phyloP scores from a whole-genome alignment of 2,888 invertebrate species.

The Tetropium fuscum region DNA sequence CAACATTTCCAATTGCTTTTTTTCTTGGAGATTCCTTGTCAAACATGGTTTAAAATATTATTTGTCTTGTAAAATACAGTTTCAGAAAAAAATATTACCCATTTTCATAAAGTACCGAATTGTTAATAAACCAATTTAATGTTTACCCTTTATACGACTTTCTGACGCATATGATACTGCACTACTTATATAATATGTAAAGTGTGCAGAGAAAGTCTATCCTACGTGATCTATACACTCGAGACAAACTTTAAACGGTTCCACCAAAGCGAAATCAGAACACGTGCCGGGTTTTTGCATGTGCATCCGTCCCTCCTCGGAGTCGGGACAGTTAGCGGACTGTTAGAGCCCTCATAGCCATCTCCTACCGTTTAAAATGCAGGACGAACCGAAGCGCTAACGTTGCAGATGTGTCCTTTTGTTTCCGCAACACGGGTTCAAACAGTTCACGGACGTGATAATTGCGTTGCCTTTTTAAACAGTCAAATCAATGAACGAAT shows the following conservation, averaged over 20 bases:
- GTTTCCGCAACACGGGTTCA: slow-evolving; percentile 5
- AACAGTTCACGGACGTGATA: slow-evolving; percentile 12
- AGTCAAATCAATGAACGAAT: neutral
- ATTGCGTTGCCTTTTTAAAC: slow-evolving; percentile 15
- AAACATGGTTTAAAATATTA: too few relatives aligned
- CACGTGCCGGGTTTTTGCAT: slow-evolving; percentile 24
- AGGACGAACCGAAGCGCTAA: neutral
- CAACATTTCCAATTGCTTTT: too few relatives aligned
- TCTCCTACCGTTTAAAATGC: slow-evolving; percentile 7
- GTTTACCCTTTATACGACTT: too few relatives aligned
- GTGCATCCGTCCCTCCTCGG: slow-evolving; percentile 7
- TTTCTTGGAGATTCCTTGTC: too few relatives aligned
- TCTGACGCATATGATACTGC: too few relatives aligned
- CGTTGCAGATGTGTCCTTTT: slow-evolving; percentile 15
- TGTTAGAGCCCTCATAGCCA: slow-evolving; percentile 8
- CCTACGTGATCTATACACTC: slow-evolving; percentile 12
- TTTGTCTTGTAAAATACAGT: too few relatives aligned
- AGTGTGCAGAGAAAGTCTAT: too few relatives aligned
- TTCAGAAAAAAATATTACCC: too few relatives aligned
- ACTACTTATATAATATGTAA: too few relatives aligned
- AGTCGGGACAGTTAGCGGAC: slow-evolving; percentile 19
- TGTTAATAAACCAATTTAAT: too few relatives aligned
- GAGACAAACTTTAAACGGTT: slow-evolving; percentile 18
- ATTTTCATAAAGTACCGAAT: too few relatives aligned
- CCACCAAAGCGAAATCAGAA: slow-evolving; percentile 4